Percentiles rank a stretch among this genome's conserved stretches.
These are phyloP conservation scores for Hirtodrosophila duncani DNA, from an alignment of 2,888 invertebrate species.

Conservation along the genomic window DNA sequence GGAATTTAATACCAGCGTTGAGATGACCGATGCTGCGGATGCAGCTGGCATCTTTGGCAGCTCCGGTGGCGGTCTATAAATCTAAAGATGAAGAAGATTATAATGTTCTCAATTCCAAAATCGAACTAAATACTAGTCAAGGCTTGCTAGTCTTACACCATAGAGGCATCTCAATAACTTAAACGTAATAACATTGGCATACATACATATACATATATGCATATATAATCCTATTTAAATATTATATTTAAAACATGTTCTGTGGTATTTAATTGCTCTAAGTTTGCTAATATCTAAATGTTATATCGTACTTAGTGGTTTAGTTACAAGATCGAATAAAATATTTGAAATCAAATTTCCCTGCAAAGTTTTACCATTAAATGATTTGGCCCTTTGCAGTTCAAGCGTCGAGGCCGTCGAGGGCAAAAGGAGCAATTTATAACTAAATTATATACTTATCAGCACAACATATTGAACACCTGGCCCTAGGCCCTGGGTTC, in stretches of 20 bases:
- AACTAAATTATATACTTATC: conserved; percentile 65
- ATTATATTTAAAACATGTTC: conserved; percentile 58
- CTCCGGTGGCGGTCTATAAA: conserved; percentile 38
- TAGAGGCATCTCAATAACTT: conserved; percentile 7
- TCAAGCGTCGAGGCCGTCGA: conserved; percentile 43
- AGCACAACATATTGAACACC: conserved; percentile 73
- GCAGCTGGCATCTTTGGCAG: conserved; percentile 41
- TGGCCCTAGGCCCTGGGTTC: conserved; percentile 47
- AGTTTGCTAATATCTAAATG: conserved; percentile 70
- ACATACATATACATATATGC: conserved; percentile 15
- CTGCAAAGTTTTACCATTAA: conserved; percentile 12
- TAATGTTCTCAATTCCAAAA: conserved; percentile 31
- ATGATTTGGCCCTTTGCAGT: conserved; percentile 33
- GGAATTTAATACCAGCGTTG: conserved; percentile 49
- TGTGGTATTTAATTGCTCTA: conserved; percentile 71
- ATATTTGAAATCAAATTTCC: conserved; percentile 49
- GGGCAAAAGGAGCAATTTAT: conserved; percentile 54
- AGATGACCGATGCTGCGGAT: conserved; percentile 34
- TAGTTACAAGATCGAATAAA: conserved; percentile 57
- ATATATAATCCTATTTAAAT: conserved; percentile 50
- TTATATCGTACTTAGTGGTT: conserved; percentile 57
- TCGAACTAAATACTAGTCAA: conserved; percentile 57
- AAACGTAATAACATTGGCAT: conserved; percentile 20
- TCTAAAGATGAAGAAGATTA: not conserved
- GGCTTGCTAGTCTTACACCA: conserved; percentile 28